A percentile compares a stretch with the other conserved stretches of the same genome.
Evolutionary conservation across 2,113 vertebrate genomes (phyloP).

Genomic region (Microcebus murinus): DNA sequence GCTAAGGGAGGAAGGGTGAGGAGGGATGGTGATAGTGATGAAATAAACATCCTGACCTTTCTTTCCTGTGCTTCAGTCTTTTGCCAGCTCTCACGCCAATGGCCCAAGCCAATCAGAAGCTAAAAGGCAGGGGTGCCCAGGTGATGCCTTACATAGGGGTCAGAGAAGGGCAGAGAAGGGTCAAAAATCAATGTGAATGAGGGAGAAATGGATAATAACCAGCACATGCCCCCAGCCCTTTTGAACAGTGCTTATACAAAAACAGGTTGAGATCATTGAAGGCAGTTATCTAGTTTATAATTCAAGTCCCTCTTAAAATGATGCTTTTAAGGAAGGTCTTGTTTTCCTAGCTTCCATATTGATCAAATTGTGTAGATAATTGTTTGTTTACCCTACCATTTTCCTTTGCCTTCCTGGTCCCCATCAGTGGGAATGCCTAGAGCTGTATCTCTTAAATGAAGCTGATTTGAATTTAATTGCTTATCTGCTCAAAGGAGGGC

Average conservation of each 20-base stretch:
- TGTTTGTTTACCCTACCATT: conserved; percentile 61
- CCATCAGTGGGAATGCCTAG: conserved; percentile 56
- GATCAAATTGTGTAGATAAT: conserved; percentile 74
- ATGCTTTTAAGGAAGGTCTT: conserved; percentile 71
- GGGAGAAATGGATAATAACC: background rate
- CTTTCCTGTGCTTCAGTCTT: background rate
- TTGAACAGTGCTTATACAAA: conserved; percentile 25
- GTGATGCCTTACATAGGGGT: background rate
- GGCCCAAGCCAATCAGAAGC: background rate
- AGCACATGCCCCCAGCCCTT: background rate
- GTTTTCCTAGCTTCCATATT: conserved; percentile 47
- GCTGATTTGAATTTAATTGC: conserved; percentile 70
- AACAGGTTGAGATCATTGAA: conserved; percentile 53
- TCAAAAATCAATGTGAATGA: background rate
- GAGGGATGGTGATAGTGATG: background rate
- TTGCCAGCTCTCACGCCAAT: background rate
- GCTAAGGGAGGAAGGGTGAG: background rate
- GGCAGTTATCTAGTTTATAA: conserved; percentile 53
- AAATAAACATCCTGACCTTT: conserved; percentile 27
- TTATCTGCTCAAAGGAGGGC: conserved; percentile 15
- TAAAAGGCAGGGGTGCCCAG: background rate
- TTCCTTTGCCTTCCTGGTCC: conserved; percentile 44
- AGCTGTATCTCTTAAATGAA: conserved; percentile 65
- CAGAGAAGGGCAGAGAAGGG: conserved; percentile 1
- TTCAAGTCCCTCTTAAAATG: conserved; percentile 50